Conservation (phyloP, 2,113 vertebrate species). For the Clarias gariepinus region DNA sequence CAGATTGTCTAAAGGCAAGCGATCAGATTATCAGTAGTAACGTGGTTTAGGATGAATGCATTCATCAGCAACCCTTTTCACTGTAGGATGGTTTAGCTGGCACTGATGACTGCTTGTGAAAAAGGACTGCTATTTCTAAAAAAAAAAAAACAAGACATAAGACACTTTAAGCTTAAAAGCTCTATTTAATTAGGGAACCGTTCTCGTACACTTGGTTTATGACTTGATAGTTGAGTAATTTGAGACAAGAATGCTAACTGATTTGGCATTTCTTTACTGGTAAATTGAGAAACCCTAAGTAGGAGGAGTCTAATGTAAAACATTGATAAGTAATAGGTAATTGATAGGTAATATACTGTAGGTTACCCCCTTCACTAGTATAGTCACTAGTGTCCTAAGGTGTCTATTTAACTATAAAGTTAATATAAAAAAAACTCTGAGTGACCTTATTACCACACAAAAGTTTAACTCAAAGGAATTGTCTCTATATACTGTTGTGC, state of each 20-base stretch:
- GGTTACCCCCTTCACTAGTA: no score
- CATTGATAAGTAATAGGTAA: background rate
- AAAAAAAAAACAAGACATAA: background rate
- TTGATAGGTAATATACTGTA: no score
- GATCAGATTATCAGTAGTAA: constrained; percentile 64
- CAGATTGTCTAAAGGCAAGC: constrained; percentile 51
- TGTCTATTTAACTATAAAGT: background rate
- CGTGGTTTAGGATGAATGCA: constrained; percentile 68
- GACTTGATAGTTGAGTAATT: no score
- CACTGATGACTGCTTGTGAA: background rate
- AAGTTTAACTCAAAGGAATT: background rate
- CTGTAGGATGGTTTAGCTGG: background rate
- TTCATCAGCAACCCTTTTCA: constrained; percentile 69
- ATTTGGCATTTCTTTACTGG: background rate
- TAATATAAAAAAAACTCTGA: background rate
- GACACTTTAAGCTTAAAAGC: background rate
- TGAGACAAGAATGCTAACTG: no score
- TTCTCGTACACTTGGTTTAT: background rate
- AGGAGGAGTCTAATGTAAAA: background rate
- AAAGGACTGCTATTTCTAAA: background rate
- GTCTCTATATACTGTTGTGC: no score
- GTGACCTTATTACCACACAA: background rate
- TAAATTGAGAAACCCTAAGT: background rate
- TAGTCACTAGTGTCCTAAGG: background rate
- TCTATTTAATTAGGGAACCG: background rate